Evolutionary conservation across 2,113 vertebrate genomes (phyloP).

Genomic region (Deroptyus accipitrinus): DNA sequence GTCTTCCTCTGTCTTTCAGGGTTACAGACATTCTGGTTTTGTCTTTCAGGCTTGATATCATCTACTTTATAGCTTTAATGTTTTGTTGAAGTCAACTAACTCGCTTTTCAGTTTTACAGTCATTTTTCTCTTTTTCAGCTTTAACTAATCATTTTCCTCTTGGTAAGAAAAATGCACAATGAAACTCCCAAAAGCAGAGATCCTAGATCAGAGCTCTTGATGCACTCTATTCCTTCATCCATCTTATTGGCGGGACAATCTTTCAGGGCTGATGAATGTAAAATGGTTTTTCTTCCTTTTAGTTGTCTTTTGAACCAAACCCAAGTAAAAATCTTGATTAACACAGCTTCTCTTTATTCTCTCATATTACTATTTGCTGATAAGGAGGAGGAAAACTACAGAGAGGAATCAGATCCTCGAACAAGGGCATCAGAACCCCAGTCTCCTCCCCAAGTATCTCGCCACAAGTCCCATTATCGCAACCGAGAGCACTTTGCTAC

Average conservation of each 20-base stretch:
- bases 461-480: conserved; percentile 89
- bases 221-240: neutral
- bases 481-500: conserved; percentile 99
- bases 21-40: neutral
- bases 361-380: neutral
- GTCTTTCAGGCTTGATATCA: conserved; percentile 5
- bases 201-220: neutral
- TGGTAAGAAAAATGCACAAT: neutral
- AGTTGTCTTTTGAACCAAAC: neutral
- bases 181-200: neutral
- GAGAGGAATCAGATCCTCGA: conserved; percentile 85
- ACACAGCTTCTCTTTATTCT: neutral
- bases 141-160: conserved; percentile 1
- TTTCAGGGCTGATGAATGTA: neutral
- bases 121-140: neutral
- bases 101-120: neutral
- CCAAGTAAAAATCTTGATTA: neutral
- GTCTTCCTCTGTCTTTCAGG: conserved; percentile 26
- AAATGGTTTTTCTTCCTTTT: neutral
- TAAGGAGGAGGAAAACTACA: conserved; percentile 88
- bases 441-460: conserved; percentile 88
- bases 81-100: neutral
- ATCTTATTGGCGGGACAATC: neutral
- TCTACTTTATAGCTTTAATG: neutral
- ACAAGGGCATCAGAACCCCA: conserved; percentile 85